Percentiles rank a stretch among this genome's conserved stretches.
Evolutionary conservation across 2,113 vertebrate species (phyloP).

Genomic region (Oreochromis tanganicae): DNA sequence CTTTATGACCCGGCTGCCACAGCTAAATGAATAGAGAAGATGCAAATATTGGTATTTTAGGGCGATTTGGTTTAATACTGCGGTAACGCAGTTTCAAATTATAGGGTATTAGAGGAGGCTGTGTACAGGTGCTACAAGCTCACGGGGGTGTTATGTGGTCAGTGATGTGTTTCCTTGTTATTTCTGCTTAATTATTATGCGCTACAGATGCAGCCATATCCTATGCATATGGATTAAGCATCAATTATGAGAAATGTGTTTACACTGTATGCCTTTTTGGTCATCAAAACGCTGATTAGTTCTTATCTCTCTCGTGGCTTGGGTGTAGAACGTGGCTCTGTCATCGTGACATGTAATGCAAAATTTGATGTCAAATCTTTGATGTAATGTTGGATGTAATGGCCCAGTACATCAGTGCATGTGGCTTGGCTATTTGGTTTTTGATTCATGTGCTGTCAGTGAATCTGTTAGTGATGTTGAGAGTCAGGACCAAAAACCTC

Average conservation of each 20-base stretch:
- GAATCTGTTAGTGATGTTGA: constrained; percentile 2
- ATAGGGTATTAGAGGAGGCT: constrained; percentile 38
- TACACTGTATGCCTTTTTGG: background rate
- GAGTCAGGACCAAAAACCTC: background rate
- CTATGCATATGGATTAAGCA: background rate
- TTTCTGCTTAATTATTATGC: constrained; percentile 39
- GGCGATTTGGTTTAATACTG: constrained; percentile 45
- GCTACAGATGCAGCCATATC: constrained; percentile 8
- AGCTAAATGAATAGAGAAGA: constrained; percentile 25
- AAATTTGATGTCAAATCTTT: constrained; percentile 27
- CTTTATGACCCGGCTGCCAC: constrained; percentile 48
- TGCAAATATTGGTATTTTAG: constrained; percentile 31
- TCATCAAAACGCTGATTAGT: background rate
- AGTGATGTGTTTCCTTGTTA: constrained; percentile 38
- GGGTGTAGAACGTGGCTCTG: constrained; percentile 1
- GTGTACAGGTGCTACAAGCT: constrained; percentile 60
- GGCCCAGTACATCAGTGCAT: constrained; percentile 17
- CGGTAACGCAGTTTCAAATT: constrained; percentile 48
- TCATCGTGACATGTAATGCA: constrained; percentile 31
- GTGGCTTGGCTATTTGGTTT: constrained; percentile 22
- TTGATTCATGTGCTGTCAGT: constrained; percentile 34
- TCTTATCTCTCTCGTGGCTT: background rate
- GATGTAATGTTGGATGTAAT: constrained; percentile 4
- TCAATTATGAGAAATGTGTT: background rate
- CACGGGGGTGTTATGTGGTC: constrained; percentile 23